A percentile compares a stretch with the other conserved stretches of the same genome.
phyloP scores from a whole-genome alignment of 2,113 vertebrate species.

The Petrocephalus microphthalmus region DNA sequence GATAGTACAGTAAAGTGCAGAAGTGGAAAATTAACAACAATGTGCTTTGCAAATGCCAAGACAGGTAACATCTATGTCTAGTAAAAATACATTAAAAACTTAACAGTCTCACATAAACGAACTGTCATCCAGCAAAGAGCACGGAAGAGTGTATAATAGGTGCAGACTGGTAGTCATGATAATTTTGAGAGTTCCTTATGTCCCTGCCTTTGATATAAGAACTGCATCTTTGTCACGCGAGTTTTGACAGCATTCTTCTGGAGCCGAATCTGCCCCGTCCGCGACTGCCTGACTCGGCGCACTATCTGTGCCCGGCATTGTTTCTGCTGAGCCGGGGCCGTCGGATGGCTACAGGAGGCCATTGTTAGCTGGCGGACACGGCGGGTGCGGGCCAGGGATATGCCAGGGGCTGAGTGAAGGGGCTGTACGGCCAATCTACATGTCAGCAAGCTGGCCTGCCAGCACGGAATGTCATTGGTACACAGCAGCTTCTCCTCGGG shows the following conservation, averaged over 20 bases:
- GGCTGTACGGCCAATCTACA: conserved; percentile 28
- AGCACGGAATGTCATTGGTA: conserved; percentile 32
- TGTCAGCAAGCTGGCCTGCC: conserved; percentile 34
- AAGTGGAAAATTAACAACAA: neutral
- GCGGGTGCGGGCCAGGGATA: neutral
- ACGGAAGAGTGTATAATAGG: neutral
- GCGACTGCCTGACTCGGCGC: neutral
- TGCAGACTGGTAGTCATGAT: neutral
- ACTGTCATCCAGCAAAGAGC: neutral
- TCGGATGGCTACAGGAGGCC: conserved; percentile 1
- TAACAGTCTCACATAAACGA: neutral
- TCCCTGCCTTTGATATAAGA: neutral
- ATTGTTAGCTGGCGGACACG: neutral
- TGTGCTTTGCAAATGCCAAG: neutral
- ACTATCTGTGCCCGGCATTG: neutral
- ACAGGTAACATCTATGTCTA: neutral
- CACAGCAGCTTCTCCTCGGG: conserved; percentile 23
- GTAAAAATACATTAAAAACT: neutral
- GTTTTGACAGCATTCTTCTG: neutral
- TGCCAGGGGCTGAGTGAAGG: conserved; percentile 22
- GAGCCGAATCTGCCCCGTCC: neutral
- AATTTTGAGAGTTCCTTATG: neutral
- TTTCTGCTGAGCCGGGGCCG: neutral
- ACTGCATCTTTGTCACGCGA: neutral
- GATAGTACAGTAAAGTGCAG: neutral